Percentiles rank a stretch among this genome's conserved stretches.
Conservation (phyloP, 2,797 vertebrate species). For the Gymnoscopelus braueri region DNA sequence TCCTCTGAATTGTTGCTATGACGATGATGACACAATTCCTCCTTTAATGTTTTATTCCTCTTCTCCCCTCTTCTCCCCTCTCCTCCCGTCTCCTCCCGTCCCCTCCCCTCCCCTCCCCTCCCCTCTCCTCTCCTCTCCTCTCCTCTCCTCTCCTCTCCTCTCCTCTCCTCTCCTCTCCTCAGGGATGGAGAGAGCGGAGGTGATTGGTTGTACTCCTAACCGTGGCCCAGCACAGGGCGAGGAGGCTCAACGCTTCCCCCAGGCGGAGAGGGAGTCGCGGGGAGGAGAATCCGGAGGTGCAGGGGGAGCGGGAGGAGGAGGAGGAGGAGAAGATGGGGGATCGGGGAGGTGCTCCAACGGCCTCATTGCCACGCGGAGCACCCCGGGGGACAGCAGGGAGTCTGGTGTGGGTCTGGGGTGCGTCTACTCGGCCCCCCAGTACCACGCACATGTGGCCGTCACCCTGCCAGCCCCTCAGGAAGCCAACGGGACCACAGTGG, state of each 20-base stretch:
- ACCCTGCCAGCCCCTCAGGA: constrained; percentile 62
- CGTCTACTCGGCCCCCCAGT: constrained; percentile 87
- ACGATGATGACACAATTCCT: too few relatives aligned
- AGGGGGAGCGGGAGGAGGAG: constrained; percentile 3
- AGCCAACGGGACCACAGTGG: constrained; percentile 41
- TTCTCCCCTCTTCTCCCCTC: constrained; percentile 31
- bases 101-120: too few relatives aligned
- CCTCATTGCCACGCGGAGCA: constrained; percentile 87
- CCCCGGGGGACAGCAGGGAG: constrained; percentile 83
- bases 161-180: constrained; percentile 41
- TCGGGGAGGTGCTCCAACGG: constrained; percentile 75
- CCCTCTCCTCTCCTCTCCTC: constrained; percentile 41
- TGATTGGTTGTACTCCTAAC: constrained; percentile 1
- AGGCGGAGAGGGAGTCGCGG: constrained; percentile 51
- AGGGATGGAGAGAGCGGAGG: constrained; percentile 76
- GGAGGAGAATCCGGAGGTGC: constrained; percentile 29
- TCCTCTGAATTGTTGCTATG: too few relatives aligned
- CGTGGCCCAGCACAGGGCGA: constrained; percentile 54
- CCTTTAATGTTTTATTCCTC: neutral
- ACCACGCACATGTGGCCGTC: constrained; percentile 78
- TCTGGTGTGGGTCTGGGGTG: constrained; percentile 68
- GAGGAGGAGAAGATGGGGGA: neutral
- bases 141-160: constrained; percentile 40
- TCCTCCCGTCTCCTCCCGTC: too few relatives aligned
- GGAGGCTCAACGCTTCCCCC: constrained; percentile 70